These are phyloP conservation scores for Pogonus chalceus DNA, from an alignment of 1,140 invertebrate genomes.

Conservation along the genomic window DNA sequence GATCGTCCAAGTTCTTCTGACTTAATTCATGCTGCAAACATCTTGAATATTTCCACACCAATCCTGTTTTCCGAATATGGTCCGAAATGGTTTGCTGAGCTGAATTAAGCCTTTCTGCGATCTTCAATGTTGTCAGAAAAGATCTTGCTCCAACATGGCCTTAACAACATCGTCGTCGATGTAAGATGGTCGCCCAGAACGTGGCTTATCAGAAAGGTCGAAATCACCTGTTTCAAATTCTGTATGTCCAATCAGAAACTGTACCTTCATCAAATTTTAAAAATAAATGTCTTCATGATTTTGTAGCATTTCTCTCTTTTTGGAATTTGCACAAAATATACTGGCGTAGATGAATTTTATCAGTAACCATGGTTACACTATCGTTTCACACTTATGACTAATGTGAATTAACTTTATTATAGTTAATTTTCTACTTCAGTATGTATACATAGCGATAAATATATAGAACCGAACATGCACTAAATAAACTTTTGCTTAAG, in stretches of 20 bases:
- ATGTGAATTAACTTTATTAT: no score
- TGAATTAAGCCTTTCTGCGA: constrained; percentile 11
- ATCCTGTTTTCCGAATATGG: constrained; percentile 15
- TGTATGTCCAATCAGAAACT: no score
- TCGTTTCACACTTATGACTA: neutral
- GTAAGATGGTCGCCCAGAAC: constrained; percentile 14
- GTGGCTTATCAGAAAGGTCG: constrained; percentile 15
- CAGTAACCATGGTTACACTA: constrained; percentile 1
- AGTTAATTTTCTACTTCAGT: no score
- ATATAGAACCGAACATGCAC: no score
- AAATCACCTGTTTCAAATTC: no score
- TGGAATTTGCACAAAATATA: constrained; percentile 8
- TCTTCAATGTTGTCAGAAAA: constrained; percentile 9
- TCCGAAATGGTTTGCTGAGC: constrained; percentile 11
- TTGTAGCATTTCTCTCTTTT: constrained; percentile 10
- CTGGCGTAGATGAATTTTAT: constrained; percentile 3
- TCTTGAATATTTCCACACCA: constrained; percentile 10
- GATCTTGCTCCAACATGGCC: constrained; percentile 9
- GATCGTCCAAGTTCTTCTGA: no score
- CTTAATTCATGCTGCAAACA: no score
- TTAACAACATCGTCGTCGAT: no score
- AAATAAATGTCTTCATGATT: constrained; percentile 12
- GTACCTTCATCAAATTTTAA: no score
- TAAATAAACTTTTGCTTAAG: no score
- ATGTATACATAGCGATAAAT: no score